Evolutionary conservation across 1,140 invertebrate genomes (phyloP).

Genomic region (Cydia fagiglandana): DNA sequence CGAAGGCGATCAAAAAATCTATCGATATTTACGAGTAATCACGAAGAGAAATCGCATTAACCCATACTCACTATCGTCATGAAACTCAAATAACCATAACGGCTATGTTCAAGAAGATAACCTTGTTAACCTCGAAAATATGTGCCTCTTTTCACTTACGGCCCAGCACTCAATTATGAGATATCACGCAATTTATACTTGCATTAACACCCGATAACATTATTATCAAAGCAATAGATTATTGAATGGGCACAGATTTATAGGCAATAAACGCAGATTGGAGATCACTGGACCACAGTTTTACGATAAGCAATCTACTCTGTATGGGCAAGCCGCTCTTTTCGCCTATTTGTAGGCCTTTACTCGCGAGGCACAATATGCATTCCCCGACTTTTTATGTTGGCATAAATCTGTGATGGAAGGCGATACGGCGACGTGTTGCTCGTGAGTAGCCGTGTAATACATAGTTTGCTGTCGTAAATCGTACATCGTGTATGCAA

Average conservation of each 20-base stretch:
- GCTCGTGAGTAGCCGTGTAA: slow-evolving; percentile 42
- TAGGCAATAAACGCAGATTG: slow-evolving; percentile 72
- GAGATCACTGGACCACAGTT: slow-evolving; percentile 70
- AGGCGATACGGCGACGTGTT: slow-evolving; percentile 44
- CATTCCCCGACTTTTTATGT: slow-evolving; percentile 72
- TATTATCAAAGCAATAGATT: slow-evolving; percentile 64
- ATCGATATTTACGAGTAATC: background rate
- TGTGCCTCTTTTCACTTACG: slow-evolving; percentile 1
- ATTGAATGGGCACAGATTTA: slow-evolving; percentile 68
- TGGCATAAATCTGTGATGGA: slow-evolving; percentile 69
- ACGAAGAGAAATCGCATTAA: background rate
- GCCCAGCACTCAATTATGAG: slow-evolving; percentile 45
- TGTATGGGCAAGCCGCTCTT: slow-evolving; percentile 44
- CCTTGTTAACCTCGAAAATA: slow-evolving; percentile 18
- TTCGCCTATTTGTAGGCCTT: slow-evolving; percentile 54
- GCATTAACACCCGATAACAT: slow-evolving; percentile 67
- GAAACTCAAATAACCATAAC: slow-evolving; percentile 26
- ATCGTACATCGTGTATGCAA: slow-evolving; percentile 34
- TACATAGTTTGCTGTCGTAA: slow-evolving; percentile 44
- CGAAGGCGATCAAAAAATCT: background rate
- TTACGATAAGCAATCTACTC: slow-evolving; percentile 74
- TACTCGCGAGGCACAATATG: slow-evolving; percentile 61
- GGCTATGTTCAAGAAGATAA: slow-evolving; percentile 3
- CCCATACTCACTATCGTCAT: background rate
- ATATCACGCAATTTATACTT: slow-evolving; percentile 50